Evolutionary conservation across 2,113 vertebrate genomes (phyloP), one percentile per base, ranked within the genome.

Genomic region (Centropristis striata): DNA sequence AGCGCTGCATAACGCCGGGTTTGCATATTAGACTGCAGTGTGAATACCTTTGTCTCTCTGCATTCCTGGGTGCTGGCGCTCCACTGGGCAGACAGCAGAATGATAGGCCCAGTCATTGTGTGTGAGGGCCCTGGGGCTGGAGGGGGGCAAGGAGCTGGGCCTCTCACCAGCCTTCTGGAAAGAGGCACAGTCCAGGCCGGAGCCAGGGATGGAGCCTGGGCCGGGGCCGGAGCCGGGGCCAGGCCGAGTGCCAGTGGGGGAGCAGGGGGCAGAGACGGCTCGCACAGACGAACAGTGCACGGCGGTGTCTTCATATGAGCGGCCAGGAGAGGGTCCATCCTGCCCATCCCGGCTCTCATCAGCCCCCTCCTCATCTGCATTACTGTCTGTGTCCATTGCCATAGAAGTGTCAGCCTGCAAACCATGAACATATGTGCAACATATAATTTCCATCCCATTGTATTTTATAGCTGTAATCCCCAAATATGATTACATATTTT

Each of bases 331-430:
- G 13, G 84, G 84, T 51, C 88, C 51, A 1, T 90, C 93, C 84
- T 93, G 94, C 75, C 91, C 93, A 1, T 94, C 95, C 65, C 75
- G 90, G 68, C 93, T 95, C 80, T 93, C 93, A 32, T 95, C 93
- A 0, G 89, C 93, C 42, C 79, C 92, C 70, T 94, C 94, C 71
- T 95, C 95, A 2, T 95, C 94, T 42, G 90, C 92, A 61, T 94
- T 95, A 71, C 93, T 95, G 83, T 95, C 93, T n/a, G 94, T 94
- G 77, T 95, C 93, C 65, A 95, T 93, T 6, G 91, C 89, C 75
- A 92, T 86, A 0, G 92, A 93, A 41, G 91, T 81, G 83, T 94
- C 95, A 0, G 92, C 94, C 95, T 95, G 83, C 21, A 72, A 75
- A 32, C 75, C 60, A 80, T 28, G 47, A 60, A 49, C 11, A 80